Evolutionary conservation across 2,888 invertebrate genomes (phyloP), one percentile per base, ranked within the genome.

Genomic region (Ligdia adustata): DNA sequence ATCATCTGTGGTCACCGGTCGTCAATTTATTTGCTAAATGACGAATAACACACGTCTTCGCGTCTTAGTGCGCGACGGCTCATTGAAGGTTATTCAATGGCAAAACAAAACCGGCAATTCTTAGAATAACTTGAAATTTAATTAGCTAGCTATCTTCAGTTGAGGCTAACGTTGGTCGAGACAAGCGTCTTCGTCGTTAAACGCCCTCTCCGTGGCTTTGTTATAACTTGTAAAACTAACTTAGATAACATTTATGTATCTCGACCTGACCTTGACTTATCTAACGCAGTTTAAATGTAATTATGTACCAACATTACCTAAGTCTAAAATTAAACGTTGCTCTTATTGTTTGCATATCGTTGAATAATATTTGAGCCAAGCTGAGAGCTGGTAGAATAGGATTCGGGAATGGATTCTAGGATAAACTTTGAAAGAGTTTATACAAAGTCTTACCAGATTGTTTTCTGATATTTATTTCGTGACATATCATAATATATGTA

Each of bases 1-100:
- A n/a, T n/a, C n/a, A n/a, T n/a, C n/a, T n/a, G n/a, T n/a, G n/a
- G n/a, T n/a, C n/a, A n/a, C n/a, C 52, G 26, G 48, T 38, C 41
- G 34, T 49, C 52, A 42, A 45, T 42, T 42, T 48, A 27, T 42
- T 47, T 50, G 50, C 31, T 18, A 45, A 52, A 40, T 52, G 54
- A 52, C 54, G 57, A 39, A 33, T 31, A 26, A 11, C 44, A 18
- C 13, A 12, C 22, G 43, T 15, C n/a, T n/a, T 11, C 14, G 37
- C 31, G 39, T 38, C 18, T n/a, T n/a, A 22, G 6, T n/a, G 7
- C 7, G 22, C 22, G 35, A 35, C 35, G 35, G 24, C 39, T 46
- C 9, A 32, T 28, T 46, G 39, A 46, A 45, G 45, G 45, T 45
- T 39, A 28, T 22, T 15, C 26, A 32, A 34, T 20, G 20, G 5